Conservation (phyloP, 2,888 invertebrate species). For the Mythimna impura region DNA sequence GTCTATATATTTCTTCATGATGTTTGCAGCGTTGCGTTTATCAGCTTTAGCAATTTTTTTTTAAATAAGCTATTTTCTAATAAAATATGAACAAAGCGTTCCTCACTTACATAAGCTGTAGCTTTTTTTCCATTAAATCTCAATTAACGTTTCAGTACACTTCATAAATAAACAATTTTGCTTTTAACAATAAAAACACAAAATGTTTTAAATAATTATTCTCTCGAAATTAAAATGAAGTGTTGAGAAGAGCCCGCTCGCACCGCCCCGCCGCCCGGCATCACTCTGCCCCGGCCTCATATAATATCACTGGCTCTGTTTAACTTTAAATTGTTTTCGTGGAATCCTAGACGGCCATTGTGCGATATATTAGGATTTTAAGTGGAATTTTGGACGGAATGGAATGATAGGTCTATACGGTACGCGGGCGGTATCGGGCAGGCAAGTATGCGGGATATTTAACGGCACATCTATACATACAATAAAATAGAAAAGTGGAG, state of each 20-base stretch:
- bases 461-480: constrained; percentile 31
- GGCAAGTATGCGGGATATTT: constrained; percentile 49
- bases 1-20: neutral
- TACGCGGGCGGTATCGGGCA: constrained; percentile 44
- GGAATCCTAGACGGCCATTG: constrained; percentile 62
- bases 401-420: constrained; percentile 63
- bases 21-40: neutral
- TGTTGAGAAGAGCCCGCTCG: neutral
- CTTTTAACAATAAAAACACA: constrained; percentile 18
- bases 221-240: constrained; percentile 24
- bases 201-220: constrained; percentile 37
- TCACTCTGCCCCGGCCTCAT: constrained; percentile 32
- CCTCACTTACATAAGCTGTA: neutral
- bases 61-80: neutral
- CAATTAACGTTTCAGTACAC: neutral
- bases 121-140: neutral
- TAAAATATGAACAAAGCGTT: neutral
- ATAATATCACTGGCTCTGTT: constrained; percentile 60
- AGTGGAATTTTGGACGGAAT: constrained; percentile 63
- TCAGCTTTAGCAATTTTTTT: neutral
- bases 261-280: constrained; percentile 7
- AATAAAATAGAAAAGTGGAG: no score
- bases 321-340: constrained; percentile 69
- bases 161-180: constrained; percentile 8
- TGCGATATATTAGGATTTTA: constrained; percentile 63